A percentile compares a stretch with the other conserved stretches of the same genome.
Evolutionary conservation across 1,140 invertebrate genomes (phyloP).

Genomic region (Plodia interpunctella): DNA sequence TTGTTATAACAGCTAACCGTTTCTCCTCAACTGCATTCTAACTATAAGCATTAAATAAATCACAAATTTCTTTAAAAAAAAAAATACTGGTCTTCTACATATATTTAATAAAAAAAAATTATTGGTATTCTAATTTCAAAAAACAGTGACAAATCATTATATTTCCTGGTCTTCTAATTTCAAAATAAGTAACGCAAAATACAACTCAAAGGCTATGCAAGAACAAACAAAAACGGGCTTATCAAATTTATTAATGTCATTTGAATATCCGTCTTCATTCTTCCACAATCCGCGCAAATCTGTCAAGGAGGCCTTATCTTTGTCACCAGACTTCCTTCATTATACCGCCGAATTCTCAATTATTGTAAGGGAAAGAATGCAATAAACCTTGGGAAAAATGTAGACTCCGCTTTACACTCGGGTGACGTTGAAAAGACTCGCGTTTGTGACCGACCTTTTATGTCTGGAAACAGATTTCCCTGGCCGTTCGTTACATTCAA

Average conservation of each 20-base stretch:
- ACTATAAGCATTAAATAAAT: too few relatives aligned
- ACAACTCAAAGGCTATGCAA: not conserved
- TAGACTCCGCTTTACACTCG: slow-evolving; percentile 9
- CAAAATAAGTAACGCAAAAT: too few relatives aligned
- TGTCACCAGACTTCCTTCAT: slow-evolving; percentile 13
- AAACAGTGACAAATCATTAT: too few relatives aligned
- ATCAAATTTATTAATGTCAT: slow-evolving; percentile 9
- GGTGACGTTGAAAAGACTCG: slow-evolving; percentile 5
- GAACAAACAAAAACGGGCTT: not conserved
- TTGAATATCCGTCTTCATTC: slow-evolving; percentile 12
- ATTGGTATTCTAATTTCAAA: too few relatives aligned
- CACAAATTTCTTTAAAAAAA: too few relatives aligned
- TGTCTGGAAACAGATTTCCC: not conserved
- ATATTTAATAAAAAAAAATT: too few relatives aligned
- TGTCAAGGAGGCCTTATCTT: slow-evolving; percentile 4
- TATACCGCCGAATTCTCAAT: slow-evolving; percentile 5
- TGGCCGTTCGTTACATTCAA: not conserved
- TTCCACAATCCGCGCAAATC: slow-evolving; percentile 10
- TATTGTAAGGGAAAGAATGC: slow-evolving; percentile 8
- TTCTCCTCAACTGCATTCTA: too few relatives aligned
- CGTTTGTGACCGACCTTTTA: not conserved
- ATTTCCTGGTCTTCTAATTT: not conserved
- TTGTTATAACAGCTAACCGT: too few relatives aligned
- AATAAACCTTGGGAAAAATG: slow-evolving; percentile 12
- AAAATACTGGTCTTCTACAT: too few relatives aligned